Conservation (phyloP, 2,888 invertebrate species). For the Stenichneumon culpator region DNA sequence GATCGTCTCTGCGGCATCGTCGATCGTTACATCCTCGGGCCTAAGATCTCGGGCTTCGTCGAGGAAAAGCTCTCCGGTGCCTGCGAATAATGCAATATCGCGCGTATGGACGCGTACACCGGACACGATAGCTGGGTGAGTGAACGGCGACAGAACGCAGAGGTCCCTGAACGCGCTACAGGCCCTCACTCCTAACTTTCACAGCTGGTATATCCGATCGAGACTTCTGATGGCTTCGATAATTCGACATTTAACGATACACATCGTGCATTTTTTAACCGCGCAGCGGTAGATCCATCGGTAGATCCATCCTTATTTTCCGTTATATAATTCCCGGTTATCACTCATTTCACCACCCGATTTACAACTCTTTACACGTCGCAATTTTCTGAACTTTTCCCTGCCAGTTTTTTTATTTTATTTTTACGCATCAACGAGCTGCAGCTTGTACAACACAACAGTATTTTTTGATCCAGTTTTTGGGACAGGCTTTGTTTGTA, state of each 20-base stretch:
- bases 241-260: background rate
- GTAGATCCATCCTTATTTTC: conserved; percentile 57
- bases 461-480: background rate
- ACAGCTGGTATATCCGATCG: conserved; percentile 75
- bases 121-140: conserved; percentile 79
- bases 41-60: background rate
- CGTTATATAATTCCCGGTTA: conserved; percentile 72
- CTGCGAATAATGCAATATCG: conserved; percentile 75
- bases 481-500: background rate
- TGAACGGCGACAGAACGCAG: conserved; percentile 67
- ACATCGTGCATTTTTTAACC: no score
- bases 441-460: background rate
- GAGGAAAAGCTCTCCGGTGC: conserved; percentile 18
- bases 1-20: background rate
- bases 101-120: conserved; percentile 72
- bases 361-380: conserved; percentile 51
- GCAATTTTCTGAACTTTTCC: conserved; percentile 21
- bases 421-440: background rate
- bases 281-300: no score
- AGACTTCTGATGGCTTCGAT: conserved; percentile 15
- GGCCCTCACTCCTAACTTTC: conserved; percentile 57
- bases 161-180: conserved; percentile 68
- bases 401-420: conserved; percentile 48
- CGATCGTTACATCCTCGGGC: background rate
- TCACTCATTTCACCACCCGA: conserved; percentile 49